Conservation (phyloP, 2,888 invertebrate genomes). For the Ophioninae sp. region DNA sequence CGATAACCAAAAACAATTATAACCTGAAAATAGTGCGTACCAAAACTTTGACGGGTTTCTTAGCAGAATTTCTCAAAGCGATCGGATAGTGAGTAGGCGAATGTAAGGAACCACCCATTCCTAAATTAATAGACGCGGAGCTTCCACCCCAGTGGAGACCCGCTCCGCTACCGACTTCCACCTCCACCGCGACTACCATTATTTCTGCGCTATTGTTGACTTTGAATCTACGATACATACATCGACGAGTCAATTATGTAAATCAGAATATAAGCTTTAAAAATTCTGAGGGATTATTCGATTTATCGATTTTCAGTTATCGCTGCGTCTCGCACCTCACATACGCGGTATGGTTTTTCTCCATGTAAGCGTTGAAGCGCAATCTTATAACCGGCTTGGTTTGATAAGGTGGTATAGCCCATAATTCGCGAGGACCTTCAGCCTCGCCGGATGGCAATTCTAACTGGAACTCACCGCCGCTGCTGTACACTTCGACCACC, state of each 20-base stretch:
- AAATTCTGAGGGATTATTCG: background rate
- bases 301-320: background rate
- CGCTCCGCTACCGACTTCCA: constrained; percentile 87
- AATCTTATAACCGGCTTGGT: constrained; percentile 94
- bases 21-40: constrained; percentile 77
- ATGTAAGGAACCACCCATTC: constrained; percentile 88
- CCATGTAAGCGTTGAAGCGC: constrained; percentile 88
- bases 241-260: background rate
- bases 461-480: constrained; percentile 94
- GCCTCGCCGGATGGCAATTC: constrained; percentile 90
- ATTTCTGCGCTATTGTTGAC: constrained; percentile 86
- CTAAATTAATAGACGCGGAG: constrained; percentile 89
- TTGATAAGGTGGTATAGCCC: constrained; percentile 95
- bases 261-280: background rate
- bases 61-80: constrained; percentile 86
- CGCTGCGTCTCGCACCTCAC: constrained; percentile 83
- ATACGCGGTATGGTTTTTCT: constrained; percentile 92
- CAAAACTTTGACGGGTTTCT: constrained; percentile 86
- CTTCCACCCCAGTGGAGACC: constrained; percentile 90
- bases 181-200: constrained; percentile 91
- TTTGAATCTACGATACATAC: constrained; percentile 83
- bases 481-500: constrained; percentile 92
- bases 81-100: constrained; percentile 85
- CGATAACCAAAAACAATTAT: background rate
- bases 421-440: constrained; percentile 90